Evolutionary conservation across 2,113 vertebrate species (phyloP).

Genomic region (Galbula dea): DNA sequence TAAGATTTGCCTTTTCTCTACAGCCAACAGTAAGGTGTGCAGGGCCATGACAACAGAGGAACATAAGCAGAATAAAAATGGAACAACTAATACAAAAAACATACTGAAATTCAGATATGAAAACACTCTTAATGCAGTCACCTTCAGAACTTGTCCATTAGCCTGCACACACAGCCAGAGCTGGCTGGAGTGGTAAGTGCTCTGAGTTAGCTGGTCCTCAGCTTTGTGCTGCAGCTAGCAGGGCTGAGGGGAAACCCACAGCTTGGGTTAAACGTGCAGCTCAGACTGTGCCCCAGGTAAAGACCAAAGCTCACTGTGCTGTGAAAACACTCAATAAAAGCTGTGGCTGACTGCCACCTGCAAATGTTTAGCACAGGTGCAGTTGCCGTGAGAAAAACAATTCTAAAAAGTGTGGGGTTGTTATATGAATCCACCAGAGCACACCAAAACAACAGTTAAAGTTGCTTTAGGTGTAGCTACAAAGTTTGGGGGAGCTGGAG

Average conservation of each 20-base stretch:
- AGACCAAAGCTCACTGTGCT: neutral
- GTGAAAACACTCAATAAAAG: neutral
- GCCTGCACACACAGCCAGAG: neutral
- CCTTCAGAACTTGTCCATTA: neutral
- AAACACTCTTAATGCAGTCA: accelerated
- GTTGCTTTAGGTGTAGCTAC: neutral
- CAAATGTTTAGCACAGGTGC: neutral
- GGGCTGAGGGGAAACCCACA: neutral
- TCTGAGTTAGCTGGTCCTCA: accelerated
- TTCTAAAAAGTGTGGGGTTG: accelerated
- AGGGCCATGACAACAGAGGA: neutral
- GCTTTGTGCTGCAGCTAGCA: accelerated
- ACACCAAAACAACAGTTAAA: neutral
- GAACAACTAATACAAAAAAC: neutral
- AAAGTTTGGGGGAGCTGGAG: neutral
- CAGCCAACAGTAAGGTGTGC: neutral
- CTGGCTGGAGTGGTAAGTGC: neutral
- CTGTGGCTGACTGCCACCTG: neutral
- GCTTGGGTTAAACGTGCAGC: neutral
- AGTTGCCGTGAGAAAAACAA: neutral
- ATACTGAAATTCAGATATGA: neutral
- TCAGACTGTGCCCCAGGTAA: neutral
- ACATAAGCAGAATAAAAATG: neutral
- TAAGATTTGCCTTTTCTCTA: neutral
- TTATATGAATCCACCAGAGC: neutral